Conservation (phyloP, 2,888 invertebrate genomes). For the Norana najaformis region DNA sequence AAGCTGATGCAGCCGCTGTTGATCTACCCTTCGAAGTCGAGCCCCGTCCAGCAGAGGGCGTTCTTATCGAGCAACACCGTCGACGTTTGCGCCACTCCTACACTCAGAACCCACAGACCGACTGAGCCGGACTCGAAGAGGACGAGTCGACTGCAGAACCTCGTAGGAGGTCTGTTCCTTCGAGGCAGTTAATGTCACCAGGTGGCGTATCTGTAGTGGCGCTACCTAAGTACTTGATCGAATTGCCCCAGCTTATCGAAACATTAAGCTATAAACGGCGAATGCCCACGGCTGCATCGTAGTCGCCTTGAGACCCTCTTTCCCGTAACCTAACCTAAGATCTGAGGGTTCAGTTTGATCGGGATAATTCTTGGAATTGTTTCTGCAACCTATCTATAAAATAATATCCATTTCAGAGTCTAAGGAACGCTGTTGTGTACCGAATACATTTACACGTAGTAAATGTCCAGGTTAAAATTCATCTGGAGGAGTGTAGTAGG, state of each 20-base stretch:
- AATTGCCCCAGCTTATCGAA: not conserved
- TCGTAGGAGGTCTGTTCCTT: not conserved
- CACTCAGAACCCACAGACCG: not conserved
- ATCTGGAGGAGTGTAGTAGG: not conserved
- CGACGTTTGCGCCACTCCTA: slow-evolving; percentile 18
- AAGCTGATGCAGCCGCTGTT: slow-evolving; percentile 35
- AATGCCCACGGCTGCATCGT: too few relatives aligned
- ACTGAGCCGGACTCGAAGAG: not conserved
- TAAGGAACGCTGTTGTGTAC: not conserved
- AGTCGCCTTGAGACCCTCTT: too few relatives aligned
- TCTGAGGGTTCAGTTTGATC: not conserved
- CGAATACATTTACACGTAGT: not conserved
- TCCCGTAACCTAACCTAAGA: not conserved
- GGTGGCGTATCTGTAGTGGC: not conserved
- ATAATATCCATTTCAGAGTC: not conserved
- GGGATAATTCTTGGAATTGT: not conserved
- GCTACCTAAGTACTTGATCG: not conserved
- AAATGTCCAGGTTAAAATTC: not conserved
- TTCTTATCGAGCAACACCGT: slow-evolving; percentile 17
- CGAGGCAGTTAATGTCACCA: not conserved
- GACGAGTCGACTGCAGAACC: slow-evolving; percentile 9
- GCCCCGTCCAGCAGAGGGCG: slow-evolving; percentile 31
- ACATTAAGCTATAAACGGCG: too few relatives aligned
- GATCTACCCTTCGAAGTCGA: slow-evolving; percentile 31
- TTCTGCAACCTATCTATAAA: not conserved